Conservation (phyloP, 2,888 invertebrate genomes). For the Agonopterix heracliana region DNA sequence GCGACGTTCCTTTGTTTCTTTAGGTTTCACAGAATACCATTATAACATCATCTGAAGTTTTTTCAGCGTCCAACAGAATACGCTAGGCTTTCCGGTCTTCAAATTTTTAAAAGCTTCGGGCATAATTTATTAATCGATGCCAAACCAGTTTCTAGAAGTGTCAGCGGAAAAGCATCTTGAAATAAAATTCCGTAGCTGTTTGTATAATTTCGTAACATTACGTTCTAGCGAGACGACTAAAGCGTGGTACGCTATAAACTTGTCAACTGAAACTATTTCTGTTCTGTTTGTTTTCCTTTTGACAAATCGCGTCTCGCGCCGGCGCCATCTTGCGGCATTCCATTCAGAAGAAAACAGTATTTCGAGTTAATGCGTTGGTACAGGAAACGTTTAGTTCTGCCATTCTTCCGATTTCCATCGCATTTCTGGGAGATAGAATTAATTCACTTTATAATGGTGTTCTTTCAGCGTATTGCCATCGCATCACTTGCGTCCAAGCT, state of each 20-base stretch:
- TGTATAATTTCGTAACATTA: slow-evolving; percentile 43
- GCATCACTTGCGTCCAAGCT: too few species aligned
- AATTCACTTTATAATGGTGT: too few species aligned
- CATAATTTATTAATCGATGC: too few species aligned
- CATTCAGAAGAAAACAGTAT: slow-evolving; percentile 17
- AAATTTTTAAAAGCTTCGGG: too few species aligned
- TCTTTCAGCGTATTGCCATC: too few species aligned
- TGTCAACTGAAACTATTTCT: slow-evolving; percentile 71
- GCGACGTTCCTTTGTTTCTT: background rate
- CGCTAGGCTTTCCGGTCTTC: too few species aligned
- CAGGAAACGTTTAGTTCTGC: slow-evolving; percentile 4
- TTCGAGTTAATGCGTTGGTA: slow-evolving; percentile 5
- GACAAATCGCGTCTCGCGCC: slow-evolving; percentile 59
- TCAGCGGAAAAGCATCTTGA: slow-evolving; percentile 6
- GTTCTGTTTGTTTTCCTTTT: slow-evolving; percentile 69
- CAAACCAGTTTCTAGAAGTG: too few species aligned
- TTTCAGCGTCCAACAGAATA: too few species aligned
- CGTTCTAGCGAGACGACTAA: slow-evolving; percentile 22
- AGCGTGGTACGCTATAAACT: slow-evolving; percentile 55
- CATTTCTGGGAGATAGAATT: background rate
- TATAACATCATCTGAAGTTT: too few species aligned
- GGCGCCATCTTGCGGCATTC: slow-evolving; percentile 60
- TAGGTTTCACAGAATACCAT: too few species aligned
- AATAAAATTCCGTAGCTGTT: slow-evolving; percentile 43
- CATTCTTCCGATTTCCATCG: slow-evolving; percentile 4